phyloP scores from a whole-genome alignment of 2,888 invertebrate genomes.

The Heliconius aoede region DNA sequence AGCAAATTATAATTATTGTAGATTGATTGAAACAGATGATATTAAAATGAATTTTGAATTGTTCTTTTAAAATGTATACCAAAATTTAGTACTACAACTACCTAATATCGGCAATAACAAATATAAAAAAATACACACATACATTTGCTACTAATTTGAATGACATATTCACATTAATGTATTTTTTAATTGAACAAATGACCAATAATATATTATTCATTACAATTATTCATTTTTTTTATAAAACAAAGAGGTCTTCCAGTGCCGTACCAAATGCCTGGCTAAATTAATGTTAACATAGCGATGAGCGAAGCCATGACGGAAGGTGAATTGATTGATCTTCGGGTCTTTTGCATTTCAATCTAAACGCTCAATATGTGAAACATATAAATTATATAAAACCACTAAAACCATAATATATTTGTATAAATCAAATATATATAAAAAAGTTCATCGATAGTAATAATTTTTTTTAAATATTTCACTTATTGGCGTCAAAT shows the following conservation, averaged over 20 bases:
- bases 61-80: background rate
- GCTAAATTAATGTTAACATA: slow-evolving; percentile 57
- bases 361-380: slow-evolving; percentile 24
- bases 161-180: too few species aligned
- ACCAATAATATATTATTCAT: too few species aligned
- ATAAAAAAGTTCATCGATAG: background rate
- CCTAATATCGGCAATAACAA: background rate
- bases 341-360: background rate
- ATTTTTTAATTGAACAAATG: too few species aligned
- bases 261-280: slow-evolving; percentile 60
- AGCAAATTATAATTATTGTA: background rate
- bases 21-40: too few species aligned
- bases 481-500: background rate
- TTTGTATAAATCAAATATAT: background rate
- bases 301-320: slow-evolving; percentile 59
- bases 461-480: background rate
- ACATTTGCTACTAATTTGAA: slow-evolving; percentile 2
- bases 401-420: background rate
- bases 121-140: background rate
- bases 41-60: too few species aligned
- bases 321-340: slow-evolving; percentile 55
- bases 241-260: slow-evolving; percentile 62
- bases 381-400: background rate
- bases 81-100: background rate
- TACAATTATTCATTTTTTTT: too few species aligned